Percentiles rank a stretch among this genome's conserved stretches.
These are phyloP conservation scores for Phalera bucephala DNA, from an alignment of 2,888 invertebrate genomes.

Conservation along the genomic window DNA sequence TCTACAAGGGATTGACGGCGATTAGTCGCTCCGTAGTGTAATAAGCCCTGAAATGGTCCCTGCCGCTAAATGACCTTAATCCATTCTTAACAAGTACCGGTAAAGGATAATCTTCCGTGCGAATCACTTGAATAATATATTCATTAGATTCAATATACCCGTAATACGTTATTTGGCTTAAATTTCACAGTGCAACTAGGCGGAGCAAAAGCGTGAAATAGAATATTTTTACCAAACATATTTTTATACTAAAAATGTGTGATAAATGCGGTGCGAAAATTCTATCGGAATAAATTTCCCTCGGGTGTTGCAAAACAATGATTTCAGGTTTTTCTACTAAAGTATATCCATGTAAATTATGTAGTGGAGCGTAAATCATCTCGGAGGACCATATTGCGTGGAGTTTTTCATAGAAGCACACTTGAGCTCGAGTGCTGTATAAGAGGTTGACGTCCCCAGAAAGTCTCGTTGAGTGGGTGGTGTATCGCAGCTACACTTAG, in stretches of 20 bases:
- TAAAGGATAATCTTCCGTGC: constrained; percentile 28
- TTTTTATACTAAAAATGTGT: too few relatives aligned
- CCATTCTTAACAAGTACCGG: constrained; percentile 33
- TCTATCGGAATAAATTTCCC: constrained; percentile 36
- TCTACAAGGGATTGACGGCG: constrained; percentile 36
- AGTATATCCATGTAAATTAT: constrained; percentile 40
- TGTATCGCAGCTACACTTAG: constrained; percentile 36
- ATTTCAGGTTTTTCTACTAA: constrained; percentile 33
- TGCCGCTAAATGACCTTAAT: constrained; percentile 56
- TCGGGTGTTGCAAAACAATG: constrained; percentile 38
- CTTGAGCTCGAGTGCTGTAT: constrained; percentile 53
- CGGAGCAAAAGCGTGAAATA: too few relatives aligned
- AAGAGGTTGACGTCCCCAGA: constrained; percentile 56
- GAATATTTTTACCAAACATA: too few relatives aligned
- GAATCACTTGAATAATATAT: constrained; percentile 15
- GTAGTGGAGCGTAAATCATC: constrained; percentile 55
- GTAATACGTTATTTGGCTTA: too few relatives aligned
- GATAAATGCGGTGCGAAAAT: constrained; percentile 9
- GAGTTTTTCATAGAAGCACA: constrained; percentile 61
- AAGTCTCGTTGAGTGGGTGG: constrained; percentile 38
- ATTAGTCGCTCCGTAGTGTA: constrained; percentile 45
- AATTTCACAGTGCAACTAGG: too few relatives aligned
- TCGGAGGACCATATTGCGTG: constrained; percentile 55
- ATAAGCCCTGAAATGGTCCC: constrained; percentile 50
- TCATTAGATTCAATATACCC: neutral